Evolutionary conservation across 2,797 vertebrate genomes (phyloP), one percentile per base, ranked within the genome.

Genomic region (Spheniscus humboldti): DNA sequence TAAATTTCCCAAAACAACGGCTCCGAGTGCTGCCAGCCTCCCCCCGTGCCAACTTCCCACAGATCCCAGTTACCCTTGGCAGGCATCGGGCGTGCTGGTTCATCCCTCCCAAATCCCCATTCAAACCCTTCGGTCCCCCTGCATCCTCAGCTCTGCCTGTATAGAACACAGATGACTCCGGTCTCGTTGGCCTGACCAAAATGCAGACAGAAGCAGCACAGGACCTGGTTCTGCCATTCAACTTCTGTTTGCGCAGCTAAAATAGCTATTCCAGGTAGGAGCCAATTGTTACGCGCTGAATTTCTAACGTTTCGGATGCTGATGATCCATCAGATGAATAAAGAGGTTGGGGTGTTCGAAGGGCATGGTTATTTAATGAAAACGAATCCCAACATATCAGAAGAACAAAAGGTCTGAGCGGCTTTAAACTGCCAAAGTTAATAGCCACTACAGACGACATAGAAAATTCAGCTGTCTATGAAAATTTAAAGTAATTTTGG

Each of bases 391-490:
- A 48, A 19, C 3, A 4, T 4, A n/a, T 0, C 17, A 60, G 53
- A 23, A 67, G 39, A 75, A n/a, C 1, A 13, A 22, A 35, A 88
- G 18, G 20, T 35, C 64, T 2, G 41, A 56, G 22, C 3, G 5
- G 45, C 31, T 88, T 23, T 18, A 59, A 86, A 71, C 25, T 6
- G 27, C 14, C 27, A 3, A 43, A 66, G 22, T 25, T 37, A 28
- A 24, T 0, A 18, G 25, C 7, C 22, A 9, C 19, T 16, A 14
- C 6, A 50, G 66, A 12, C 2, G 1, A 53, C 14, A 37, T 0
- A 56, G 8, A 23, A 30, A 50, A 45, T 13, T 7, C 28, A 43
- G 6, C 8, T 13, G 28, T 4, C 13, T 4, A 1, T 7, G 71
- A 90, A 55, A 82, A 79, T 30, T 45, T 2, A 31, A 35, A 37